Evolutionary conservation across 2,888 invertebrate species (phyloP), one percentile per base, ranked within the genome.

Genomic region (Candidula unifasciata): DNA sequence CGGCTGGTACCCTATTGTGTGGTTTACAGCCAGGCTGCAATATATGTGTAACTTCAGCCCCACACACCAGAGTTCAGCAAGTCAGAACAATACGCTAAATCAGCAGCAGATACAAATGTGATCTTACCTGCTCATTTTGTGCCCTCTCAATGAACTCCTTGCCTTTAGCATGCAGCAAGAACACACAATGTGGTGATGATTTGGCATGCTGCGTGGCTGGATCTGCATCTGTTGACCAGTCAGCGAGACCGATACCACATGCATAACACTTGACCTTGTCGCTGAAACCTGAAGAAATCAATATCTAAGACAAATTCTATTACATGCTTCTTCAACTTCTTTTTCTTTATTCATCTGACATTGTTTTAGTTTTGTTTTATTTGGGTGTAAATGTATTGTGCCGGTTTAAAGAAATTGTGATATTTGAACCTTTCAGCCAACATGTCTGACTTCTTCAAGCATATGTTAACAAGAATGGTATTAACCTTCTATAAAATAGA

Each of bases 191-290:
- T 66, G 84, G 86, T 57, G 85, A 84, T 44, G 79, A 80, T 37
- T 71, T 81, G 10, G 87, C 85, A 78, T 87, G 87, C 52, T 85
- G 85, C 30, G 24, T 57, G 71, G 71, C 85, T 52, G 85, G 84
- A 73, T 82, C 80, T 27, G 87, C 86, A 33, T 80, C 80, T 27
- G 68, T 71, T 27, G 71, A 74, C 87, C 87, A 87, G 57, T 87
- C 80, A 57, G 69, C 77, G 24, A 86, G 84, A 76, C 82, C 82
- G 54, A 84, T 74, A 24, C 86, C 87, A 83, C 87, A 87, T 21
- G 80, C 77, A 74, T 80, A 86, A 35, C 87, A 87, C 68, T 71
- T 77, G n/a, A 87, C 87, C 66, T 84, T 85, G 69, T 87, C 87
- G 35, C 74, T 83, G 79, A 80, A 83, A 21, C 87, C 87, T 87